phyloP scores from a whole-genome alignment of 2,888 invertebrate genomes.

The Drosophila anomalata region DNA sequence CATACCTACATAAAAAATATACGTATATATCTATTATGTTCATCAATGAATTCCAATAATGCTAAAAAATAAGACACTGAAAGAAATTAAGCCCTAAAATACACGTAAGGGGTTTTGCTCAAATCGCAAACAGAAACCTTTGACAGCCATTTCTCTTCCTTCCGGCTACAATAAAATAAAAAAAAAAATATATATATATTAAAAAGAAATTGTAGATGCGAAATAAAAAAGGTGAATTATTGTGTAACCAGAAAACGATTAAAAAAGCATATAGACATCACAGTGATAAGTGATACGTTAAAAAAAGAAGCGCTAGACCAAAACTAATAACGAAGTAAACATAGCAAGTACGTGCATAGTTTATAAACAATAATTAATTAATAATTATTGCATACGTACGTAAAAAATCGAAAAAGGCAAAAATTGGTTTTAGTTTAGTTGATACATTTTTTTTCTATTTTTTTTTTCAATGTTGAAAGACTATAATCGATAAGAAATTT shows the following conservation, averaged over 20 bases:
- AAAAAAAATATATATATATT: background rate
- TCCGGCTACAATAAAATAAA: conserved; percentile 8
- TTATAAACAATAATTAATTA: background rate
- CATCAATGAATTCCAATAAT: conserved; percentile 4
- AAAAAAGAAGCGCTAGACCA: conserved; percentile 14
- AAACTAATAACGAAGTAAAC: conserved; percentile 3
- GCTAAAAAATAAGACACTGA: background rate
- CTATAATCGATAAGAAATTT: conserved; percentile 22
- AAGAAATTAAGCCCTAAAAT: background rate
- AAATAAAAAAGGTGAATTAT: conserved; percentile 5
- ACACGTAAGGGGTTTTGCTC: conserved; percentile 20
- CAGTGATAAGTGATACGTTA: conserved; percentile 27
- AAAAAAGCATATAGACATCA: conserved; percentile 1
- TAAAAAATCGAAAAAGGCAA: conserved; percentile 1
- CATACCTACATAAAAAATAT: conserved; percentile 3
- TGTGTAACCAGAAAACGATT: conserved; percentile 1
- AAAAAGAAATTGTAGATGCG: conserved; percentile 16
- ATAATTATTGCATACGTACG: background rate
- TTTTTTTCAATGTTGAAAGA: conserved; percentile 18
- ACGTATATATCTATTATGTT: conserved; percentile 9
- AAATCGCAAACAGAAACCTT: conserved; percentile 21
- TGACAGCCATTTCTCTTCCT: conserved; percentile 21
- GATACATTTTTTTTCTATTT: background rate
- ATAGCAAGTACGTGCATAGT: conserved; percentile 4
- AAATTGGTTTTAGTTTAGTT: conserved; percentile 3